Evolutionary conservation across 1,140 invertebrate species (phyloP), one percentile per base, ranked within the genome.

Genomic region (Nephotettix cincticeps): DNA sequence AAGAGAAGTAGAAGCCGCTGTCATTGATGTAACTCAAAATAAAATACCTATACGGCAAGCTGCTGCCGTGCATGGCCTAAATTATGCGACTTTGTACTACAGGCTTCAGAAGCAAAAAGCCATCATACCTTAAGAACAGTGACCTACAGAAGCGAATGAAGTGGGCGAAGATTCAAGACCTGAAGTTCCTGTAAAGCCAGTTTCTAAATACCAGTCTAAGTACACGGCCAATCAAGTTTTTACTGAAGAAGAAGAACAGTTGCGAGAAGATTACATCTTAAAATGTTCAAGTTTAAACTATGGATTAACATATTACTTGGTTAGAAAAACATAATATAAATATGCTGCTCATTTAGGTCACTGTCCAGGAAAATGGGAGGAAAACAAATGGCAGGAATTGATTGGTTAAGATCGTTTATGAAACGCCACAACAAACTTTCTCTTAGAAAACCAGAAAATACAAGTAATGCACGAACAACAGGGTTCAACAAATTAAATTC

Each of bases 321-420:
- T 68, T 25, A 40, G 65, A 40, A 40, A 68, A 68, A 19, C 36
- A 40, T 27, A 13, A 25, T 68, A n/a, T 68, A 32, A 68, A 43
- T 68, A 30, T 43, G 32, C 28, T 68, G n/a, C 17, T 19, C 47
- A 19, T n/a, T 54, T 54, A 54, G 47, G 47, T 54, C 4, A 25
- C 17, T 19, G 47, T 30, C 80, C 80, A 63, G 27, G 64, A 13
- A 72, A 67, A 19, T 82, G 81, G 79, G 30, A 73, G 13, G 64
- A 72, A 73, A 77, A 11, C 64, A 78, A 73, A 74, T 72, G 66
- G 82, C 80, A 68, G 75, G 78, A 54, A 71, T 72, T 28, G 78
- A 79, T 25, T 83, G 83, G 81, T 74, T 82, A 58, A 66, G 66
- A 64, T 73, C 67, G 3, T 83, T 83, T 71, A 74, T 78, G 67